These are phyloP conservation scores for Cryptophagus acutangulus DNA, from an alignment of 2,888 invertebrate genomes.

Conservation along the genomic window DNA sequence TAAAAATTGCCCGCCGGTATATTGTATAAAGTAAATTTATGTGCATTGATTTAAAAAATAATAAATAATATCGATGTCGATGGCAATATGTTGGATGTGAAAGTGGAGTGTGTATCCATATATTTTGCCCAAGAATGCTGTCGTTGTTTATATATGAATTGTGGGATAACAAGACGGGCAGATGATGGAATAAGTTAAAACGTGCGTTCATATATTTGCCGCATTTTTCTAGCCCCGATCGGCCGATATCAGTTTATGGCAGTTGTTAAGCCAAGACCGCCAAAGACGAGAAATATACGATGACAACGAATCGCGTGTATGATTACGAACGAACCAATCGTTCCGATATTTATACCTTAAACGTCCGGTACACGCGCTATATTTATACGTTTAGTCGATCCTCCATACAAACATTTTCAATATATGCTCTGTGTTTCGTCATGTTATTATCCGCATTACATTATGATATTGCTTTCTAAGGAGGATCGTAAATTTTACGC, in stretches of 20 bases:
- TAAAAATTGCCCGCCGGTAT: too few relatives aligned
- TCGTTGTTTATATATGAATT: not conserved
- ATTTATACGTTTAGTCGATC: not conserved
- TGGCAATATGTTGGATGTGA: too few relatives aligned
- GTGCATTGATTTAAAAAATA: too few relatives aligned
- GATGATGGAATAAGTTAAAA: not conserved
- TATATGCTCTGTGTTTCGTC: not conserved
- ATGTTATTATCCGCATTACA: constrained; percentile 1
- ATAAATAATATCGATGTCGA: too few relatives aligned
- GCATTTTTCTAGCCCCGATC: not conserved
- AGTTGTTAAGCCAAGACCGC: constrained; percentile 5
- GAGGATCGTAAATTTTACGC: too few relatives aligned
- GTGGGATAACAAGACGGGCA: constrained; percentile 2
- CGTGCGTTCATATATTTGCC: constrained; percentile 1
- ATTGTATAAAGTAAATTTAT: too few relatives aligned
- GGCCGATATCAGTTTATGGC: not conserved
- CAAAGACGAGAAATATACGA: constrained; percentile 8
- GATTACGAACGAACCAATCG: constrained; percentile 7
- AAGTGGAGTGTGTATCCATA: too few relatives aligned
- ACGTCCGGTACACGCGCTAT: constrained; percentile 2
- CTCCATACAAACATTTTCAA: constrained; percentile 1
- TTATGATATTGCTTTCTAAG: too few relatives aligned
- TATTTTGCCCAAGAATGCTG: too few relatives aligned
- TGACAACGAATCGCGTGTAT: constrained; percentile 8
- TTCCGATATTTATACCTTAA: constrained; percentile 2